These are phyloP conservation scores for Thalassoma bifasciatum DNA, from an alignment of 2,113 vertebrate genomes.

Conservation along the genomic window DNA sequence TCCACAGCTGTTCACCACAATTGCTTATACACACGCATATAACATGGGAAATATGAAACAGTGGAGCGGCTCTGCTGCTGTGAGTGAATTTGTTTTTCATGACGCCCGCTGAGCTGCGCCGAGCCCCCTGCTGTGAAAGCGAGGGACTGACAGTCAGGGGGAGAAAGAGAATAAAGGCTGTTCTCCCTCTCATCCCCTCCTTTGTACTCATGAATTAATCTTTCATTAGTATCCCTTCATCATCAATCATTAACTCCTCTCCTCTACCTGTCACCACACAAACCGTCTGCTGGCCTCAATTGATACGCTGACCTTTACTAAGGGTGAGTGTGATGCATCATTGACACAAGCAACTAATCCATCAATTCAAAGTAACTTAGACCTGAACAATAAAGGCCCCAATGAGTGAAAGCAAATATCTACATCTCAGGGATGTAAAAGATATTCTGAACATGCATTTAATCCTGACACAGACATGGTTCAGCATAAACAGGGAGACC, in stretches of 20 bases:
- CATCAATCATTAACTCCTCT: constrained; percentile 86
- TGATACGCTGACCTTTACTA: constrained; percentile 74
- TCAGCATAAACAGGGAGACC: no score
- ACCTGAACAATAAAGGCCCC: constrained; percentile 1
- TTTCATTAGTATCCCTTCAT: constrained; percentile 83
- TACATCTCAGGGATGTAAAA: neutral
- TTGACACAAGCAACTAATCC: constrained; percentile 5
- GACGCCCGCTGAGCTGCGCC: neutral
- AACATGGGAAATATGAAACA: neutral
- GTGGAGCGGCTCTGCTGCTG: neutral
- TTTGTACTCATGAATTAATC: constrained; percentile 82
- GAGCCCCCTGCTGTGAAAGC: constrained; percentile 30
- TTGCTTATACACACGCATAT: neutral
- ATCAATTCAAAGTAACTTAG: constrained; percentile 1
- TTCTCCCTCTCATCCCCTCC: constrained; percentile 12
- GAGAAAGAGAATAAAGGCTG: constrained; percentile 35
- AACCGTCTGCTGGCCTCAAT: constrained; percentile 57
- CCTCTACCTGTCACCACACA: constrained; percentile 55
- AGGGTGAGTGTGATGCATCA: constrained; percentile 17
- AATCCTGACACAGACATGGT: neutral
- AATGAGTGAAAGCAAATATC: neutral
- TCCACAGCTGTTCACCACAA: neutral
- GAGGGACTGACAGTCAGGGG: neutral
- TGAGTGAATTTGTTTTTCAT: neutral
- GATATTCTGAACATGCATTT: neutral